Base-by-base conservation (phyloP, 2,797 vertebrate genomes). In the Tapirus indicus region DNA sequence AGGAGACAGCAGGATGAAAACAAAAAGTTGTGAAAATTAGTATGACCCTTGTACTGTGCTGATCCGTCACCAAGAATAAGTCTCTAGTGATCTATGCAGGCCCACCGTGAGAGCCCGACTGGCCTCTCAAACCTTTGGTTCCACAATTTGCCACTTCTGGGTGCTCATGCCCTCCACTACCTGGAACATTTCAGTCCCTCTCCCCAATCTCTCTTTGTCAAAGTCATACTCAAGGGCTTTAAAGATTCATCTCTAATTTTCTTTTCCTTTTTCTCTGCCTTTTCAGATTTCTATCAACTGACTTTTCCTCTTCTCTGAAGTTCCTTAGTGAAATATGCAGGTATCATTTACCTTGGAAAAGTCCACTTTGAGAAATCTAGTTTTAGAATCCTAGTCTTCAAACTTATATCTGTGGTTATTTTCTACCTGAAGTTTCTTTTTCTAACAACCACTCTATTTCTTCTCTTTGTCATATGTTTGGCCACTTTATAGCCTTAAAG, bases 401-500 rank as follows among this genome's bases (percentile, higher is more conserved):
- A 23, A 56, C 23, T n/a, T 90, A 2, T 35, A 25, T 72, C 35
- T 94, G 66, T 82, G 35, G 4, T 72, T 83, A 74, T 83, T 52
- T 86, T 68, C 58, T 85, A 32, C 32, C 20, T 62, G 66, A 87
- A 75, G 47, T 58, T 80, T 88, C n/a, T 56, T 83, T 93, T 92
- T 60, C 21, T 72, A n/a, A 87, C 6, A 17, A 71, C 13, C 35
- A 86, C 38, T 78, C 14, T 93, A 2, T 92, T 91, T 82, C 56
- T 89, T 27, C n/a, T 69, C 12, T 20, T 23, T 71, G 35, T 44
- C 87, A 20, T 86, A 93, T 52, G 14, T 83, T 78, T 75, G n/a
- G 25, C 41, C 16, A 84, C 47, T 68, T 72, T 69, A 60, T 71
- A 54, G n/a, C 14, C 47, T 82, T 56, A 85, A 64, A 47, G 2